Evolutionary conservation across 92 coral and sea anemone genomes (phyloP).

Genomic region (Galaxea fascicularis): DNA sequence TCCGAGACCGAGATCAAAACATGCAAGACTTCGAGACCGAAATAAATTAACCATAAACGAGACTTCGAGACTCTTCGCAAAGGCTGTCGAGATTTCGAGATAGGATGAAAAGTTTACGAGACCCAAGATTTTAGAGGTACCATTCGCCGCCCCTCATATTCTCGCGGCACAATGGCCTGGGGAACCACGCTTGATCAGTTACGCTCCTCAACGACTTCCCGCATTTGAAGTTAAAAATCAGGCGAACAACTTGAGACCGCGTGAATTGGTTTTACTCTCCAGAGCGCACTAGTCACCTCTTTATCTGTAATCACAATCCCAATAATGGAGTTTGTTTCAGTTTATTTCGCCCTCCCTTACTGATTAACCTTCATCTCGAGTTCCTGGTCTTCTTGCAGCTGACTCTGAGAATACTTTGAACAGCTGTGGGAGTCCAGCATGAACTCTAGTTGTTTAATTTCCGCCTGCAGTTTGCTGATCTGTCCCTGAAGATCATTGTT

Average conservation of each 20-base stretch:
- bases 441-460: constrained; percentile 90
- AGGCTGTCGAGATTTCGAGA: no score
- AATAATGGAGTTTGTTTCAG: constrained; percentile 1
- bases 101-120: no score
- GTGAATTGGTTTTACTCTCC: neutral
- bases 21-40: no score
- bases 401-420: constrained; percentile 56
- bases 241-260: neutral
- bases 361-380: constrained; percentile 20
- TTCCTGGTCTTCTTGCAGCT: constrained; percentile 44
- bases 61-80: no score
- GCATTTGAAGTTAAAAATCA: neutral
- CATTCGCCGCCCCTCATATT: no score
- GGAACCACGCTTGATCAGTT: neutral
- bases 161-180: neutral
- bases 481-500: constrained; percentile 91
- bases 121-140: no score
- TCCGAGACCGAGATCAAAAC: no score
- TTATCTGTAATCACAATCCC: neutral
- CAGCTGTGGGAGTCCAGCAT: constrained; percentile 98
- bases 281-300: neutral
- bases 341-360: neutral
- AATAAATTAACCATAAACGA: no score
- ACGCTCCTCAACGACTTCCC: no score
- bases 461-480: constrained; percentile 91